phyloP scores from a whole-genome alignment of 2,113 vertebrate genomes.

The Caloenas nicobarica region DNA sequence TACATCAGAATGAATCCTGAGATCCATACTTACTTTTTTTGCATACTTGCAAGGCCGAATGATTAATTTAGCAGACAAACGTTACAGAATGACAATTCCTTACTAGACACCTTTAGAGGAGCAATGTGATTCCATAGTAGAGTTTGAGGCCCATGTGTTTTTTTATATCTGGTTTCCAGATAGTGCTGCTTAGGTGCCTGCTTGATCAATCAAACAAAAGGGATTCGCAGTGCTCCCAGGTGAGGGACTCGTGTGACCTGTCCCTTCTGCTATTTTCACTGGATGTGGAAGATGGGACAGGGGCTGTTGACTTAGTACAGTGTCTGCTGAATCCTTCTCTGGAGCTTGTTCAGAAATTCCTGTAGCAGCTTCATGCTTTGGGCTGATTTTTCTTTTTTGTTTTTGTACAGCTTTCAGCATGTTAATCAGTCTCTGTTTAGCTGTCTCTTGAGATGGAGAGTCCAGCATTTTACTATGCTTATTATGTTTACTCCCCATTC shows the following conservation, averaged over 20 bases:
- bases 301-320: neutral
- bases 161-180: neutral
- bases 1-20: neutral
- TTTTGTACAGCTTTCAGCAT: neutral
- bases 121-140: neutral
- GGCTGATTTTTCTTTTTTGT: neutral
- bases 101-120: neutral
- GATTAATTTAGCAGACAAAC: neutral
- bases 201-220: neutral
- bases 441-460: neutral
- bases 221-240: fast-evolving
- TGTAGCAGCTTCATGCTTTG: neutral
- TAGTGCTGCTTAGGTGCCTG: neutral
- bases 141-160: neutral
- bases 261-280: neutral
- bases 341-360: neutral
- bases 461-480: neutral
- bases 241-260: neutral
- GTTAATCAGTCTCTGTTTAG: neutral
- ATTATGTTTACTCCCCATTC: neutral
- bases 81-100: neutral
- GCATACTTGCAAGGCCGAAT: neutral
- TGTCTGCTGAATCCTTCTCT: neutral
- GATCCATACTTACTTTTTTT: neutral
- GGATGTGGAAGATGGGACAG: neutral